Percentiles rank a stretch among this genome's conserved stretches.
Conservation (phyloP, 2,888 invertebrate genomes). For the Prosopocoilus inquinatus region DNA sequence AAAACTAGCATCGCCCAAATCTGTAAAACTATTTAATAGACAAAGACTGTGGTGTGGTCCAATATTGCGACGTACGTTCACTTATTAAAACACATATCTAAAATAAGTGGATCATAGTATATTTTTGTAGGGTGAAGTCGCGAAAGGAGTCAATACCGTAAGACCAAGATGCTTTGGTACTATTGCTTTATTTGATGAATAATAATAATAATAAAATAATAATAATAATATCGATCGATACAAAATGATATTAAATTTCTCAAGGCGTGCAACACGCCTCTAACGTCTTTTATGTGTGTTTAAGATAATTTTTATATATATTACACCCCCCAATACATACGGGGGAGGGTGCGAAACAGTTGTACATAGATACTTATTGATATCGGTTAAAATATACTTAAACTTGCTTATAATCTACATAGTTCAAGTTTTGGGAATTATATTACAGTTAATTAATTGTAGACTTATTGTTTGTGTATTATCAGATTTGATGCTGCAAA, state of each 20-base stretch:
- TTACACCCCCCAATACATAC: not conserved
- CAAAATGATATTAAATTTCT: too few relatives aligned
- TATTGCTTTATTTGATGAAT: slow-evolving; percentile 46
- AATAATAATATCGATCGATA: too few relatives aligned
- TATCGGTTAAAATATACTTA: too few relatives aligned
- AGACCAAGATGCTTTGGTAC: slow-evolving; percentile 50
- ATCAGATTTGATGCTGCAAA: too few relatives aligned
- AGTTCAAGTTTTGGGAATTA: too few relatives aligned
- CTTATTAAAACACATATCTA: slow-evolving; percentile 34
- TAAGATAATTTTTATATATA: slow-evolving; percentile 2
- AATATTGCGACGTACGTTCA: slow-evolving; percentile 41
- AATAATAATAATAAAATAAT: not conserved
- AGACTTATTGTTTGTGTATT: too few relatives aligned
- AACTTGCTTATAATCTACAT: too few relatives aligned
- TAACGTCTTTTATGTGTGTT: not conserved
- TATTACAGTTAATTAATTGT: too few relatives aligned
- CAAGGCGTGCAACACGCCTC: not conserved
- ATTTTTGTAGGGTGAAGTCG: slow-evolving; percentile 46
- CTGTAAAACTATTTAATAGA: slow-evolving; percentile 14
- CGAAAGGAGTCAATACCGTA: slow-evolving; percentile 33
- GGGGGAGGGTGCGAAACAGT: not conserved
- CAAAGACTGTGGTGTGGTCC: slow-evolving; percentile 49
- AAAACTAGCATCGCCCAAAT: slow-evolving; percentile 18
- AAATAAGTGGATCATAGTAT: slow-evolving; percentile 43
- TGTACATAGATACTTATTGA: too few relatives aligned